These are phyloP conservation scores for Venturia canescens DNA, from an alignment of 1,140 invertebrate genomes.

Conservation along the genomic window DNA sequence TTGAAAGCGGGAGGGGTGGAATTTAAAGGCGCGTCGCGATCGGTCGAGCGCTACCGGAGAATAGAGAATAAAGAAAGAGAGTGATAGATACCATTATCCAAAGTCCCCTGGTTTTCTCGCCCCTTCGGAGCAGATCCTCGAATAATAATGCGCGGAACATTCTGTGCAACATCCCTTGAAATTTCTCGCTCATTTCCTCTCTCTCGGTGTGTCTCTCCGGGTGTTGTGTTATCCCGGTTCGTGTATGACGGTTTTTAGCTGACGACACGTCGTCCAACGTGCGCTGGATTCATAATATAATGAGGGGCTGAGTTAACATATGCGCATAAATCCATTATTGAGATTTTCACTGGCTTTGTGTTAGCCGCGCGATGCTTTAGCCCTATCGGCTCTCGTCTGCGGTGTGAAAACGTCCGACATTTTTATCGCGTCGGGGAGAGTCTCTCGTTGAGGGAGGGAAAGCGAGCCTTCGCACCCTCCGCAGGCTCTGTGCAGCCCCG, in stretches of 20 bases:
- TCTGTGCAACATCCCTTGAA: neutral
- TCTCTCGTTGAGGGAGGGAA: neutral
- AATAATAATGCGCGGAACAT: constrained; percentile 36
- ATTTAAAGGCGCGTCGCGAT: constrained; percentile 31
- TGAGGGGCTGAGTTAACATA: constrained; percentile 65
- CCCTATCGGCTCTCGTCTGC: constrained; percentile 13
- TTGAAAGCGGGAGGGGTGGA: neutral
- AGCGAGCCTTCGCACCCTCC: constrained; percentile 54
- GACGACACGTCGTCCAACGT: constrained; percentile 2
- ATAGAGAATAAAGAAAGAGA: constrained; percentile 12
- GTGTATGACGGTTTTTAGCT: constrained; percentile 23
- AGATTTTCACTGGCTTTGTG: constrained; percentile 71
- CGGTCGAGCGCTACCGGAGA: constrained; percentile 28
- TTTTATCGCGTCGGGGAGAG: constrained; percentile 65
- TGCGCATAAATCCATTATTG: constrained; percentile 77
- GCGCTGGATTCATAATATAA: constrained; percentile 61
- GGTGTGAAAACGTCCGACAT: constrained; percentile 60
- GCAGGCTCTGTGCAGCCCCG: constrained; percentile 57
- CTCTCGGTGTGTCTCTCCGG: neutral
- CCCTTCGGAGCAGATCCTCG: constrained; percentile 25
- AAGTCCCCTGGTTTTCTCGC: constrained; percentile 23
- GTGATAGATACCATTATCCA: constrained; percentile 46
- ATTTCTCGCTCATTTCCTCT: neutral
- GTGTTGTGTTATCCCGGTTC: neutral
- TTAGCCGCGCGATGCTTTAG: constrained; percentile 30